Base-by-base conservation (phyloP, 2,113 vertebrate species). In the Pitta sordida region DNA sequence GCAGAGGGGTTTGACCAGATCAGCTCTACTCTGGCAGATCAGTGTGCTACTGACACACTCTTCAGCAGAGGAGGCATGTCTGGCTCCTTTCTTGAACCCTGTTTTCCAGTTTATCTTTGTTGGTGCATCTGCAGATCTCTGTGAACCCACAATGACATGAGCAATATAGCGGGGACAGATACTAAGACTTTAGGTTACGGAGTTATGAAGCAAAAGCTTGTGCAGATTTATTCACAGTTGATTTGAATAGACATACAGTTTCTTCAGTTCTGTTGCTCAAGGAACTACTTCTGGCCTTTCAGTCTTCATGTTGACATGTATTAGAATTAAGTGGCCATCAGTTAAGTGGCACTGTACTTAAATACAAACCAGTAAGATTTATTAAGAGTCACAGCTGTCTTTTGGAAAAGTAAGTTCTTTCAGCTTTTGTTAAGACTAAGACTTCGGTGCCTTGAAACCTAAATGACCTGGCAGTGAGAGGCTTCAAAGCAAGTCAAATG, bases 401-500 rank as follows among this genome's bases (percentile, higher is more conserved):
- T 83, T 48, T 22, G 37, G 55, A 69, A 83, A 26, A 51, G 26
- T 32, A 74, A 60, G 15, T 32, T 43, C 39, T 59, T 88, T 76
- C 43, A 60, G 24, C 19, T 79, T 60, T n/a, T 63, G 37, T 65
- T 55, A 71, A 85, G 37, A 17, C 51, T 44, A 74, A 60, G 41
- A 41, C 29, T 22, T 37, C 0, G 2, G 71, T 21, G 76, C 7
- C 58, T 49, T 2, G 2, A 41, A 46, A 53, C 12, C 51, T 59
- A 84, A 69, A 79, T 59, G 59, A 90, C 64, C 65, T 7, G 1
- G 8, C 60, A 68, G 58, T 83, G 34, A 58, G 24, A 90, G 19
- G 39, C 52, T 69, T 91, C 56, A 79, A 78, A 78, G 37, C 18
- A 86, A 88, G 36, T 52, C 22, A 88, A 68, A 74, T 17, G 34